Conservation (phyloP, 2,797 vertebrate genomes). For the Gorsachius magnificus region DNA sequence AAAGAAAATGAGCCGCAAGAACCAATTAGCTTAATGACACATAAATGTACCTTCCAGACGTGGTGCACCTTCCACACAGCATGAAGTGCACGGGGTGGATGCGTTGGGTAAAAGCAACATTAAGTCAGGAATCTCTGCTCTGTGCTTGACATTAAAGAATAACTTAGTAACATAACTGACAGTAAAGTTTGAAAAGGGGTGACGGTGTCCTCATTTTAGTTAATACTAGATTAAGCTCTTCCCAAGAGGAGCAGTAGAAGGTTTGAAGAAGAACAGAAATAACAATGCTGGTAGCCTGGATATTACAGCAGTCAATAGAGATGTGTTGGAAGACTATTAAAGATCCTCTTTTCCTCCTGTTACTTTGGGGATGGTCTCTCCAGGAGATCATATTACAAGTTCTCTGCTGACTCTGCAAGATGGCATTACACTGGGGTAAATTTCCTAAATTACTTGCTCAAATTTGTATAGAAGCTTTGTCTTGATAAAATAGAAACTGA, state of each 20-base stretch:
- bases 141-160: background rate
- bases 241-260: accelerated
- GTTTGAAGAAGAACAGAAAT: background rate
- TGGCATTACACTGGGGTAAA: background rate
- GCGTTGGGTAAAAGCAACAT: accelerated
- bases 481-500: background rate
- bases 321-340: background rate
- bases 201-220: background rate
- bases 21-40: background rate
- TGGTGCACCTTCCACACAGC: background rate
- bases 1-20: background rate
- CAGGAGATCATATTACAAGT: background rate
- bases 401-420: background rate
- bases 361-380: background rate
- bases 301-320: background rate
- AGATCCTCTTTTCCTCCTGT: background rate
- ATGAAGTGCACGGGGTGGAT: background rate
- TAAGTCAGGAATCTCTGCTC: background rate
- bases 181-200: background rate
- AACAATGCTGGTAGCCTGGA: background rate
- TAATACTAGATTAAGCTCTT: background rate
- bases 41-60: background rate
- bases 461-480: background rate
- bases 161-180: background rate
- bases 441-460: background rate